These are phyloP conservation scores for Malurus cyaneus DNA, from an alignment of 2,113 vertebrate genomes.

Conservation along the genomic window DNA sequence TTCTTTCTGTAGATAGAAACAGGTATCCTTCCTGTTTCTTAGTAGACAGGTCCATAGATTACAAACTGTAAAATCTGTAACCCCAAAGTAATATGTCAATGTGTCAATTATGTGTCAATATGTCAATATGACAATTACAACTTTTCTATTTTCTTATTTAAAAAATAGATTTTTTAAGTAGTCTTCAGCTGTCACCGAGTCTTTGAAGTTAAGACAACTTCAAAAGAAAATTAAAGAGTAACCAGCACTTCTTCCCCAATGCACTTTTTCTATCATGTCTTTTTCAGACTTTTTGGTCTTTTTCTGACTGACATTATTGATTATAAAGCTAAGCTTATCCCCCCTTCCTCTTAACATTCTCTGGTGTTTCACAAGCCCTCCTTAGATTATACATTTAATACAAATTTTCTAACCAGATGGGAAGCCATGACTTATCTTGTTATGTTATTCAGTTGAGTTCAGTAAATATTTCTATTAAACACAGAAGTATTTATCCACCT, in stretches of 20 bases:
- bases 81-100: not conserved
- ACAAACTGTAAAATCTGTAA: not conserved
- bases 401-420: not conserved
- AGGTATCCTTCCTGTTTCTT: fast-evolving
- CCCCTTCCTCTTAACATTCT: not conserved
- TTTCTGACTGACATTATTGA: not conserved
- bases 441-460: not conserved
- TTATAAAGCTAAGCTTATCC: not conserved
- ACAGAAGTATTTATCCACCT: not conserved
- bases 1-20: too few relatives aligned
- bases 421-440: not conserved
- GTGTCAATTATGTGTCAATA: too few relatives aligned
- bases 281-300: not conserved
- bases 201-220: conserved; percentile 1
- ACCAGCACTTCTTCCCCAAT: not conserved
- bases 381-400: not conserved
- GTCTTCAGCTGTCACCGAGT: not conserved
- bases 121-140: too few relatives aligned
- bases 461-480: not conserved
- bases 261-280: not conserved
- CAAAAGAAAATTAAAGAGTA: conserved; percentile 31
- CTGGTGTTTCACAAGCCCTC: not conserved
- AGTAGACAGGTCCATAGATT: not conserved
- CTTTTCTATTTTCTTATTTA: not conserved
- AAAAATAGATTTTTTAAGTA: not conserved